Conservation (phyloP, 2,888 invertebrate species). For the Pterostichus madidus region DNA sequence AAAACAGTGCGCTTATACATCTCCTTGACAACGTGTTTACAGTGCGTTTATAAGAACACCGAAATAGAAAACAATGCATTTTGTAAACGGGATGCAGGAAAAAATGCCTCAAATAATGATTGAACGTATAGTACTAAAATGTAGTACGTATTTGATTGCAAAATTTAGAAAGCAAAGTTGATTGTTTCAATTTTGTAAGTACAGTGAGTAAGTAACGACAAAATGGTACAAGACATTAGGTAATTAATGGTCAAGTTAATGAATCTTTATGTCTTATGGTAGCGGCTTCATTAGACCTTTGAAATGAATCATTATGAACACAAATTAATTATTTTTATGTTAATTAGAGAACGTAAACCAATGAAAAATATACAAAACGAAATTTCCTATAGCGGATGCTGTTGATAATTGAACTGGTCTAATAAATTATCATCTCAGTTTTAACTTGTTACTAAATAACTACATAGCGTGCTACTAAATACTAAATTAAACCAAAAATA, state of each 20-base stretch:
- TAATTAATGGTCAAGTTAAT: constrained; percentile 49
- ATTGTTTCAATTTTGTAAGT: constrained; percentile 10
- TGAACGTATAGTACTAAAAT: too few relatives aligned
- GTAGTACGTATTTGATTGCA: not conserved
- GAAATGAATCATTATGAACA: constrained; percentile 59
- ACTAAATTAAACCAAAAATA: constrained; percentile 58
- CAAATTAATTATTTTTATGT: constrained; percentile 65
- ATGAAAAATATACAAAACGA: constrained; percentile 59
- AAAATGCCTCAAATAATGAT: too few relatives aligned
- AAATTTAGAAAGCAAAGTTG: not conserved
- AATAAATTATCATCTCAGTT: constrained; percentile 56
- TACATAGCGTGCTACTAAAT: constrained; percentile 53
- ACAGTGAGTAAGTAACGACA: constrained; percentile 9
- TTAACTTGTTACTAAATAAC: constrained; percentile 31
- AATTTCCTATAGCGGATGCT: constrained; percentile 61
- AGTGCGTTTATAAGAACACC: too few relatives aligned
- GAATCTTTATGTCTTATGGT: constrained; percentile 46
- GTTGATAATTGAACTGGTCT: constrained; percentile 45
- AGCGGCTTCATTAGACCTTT: constrained; percentile 57
- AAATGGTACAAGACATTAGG: constrained; percentile 30
- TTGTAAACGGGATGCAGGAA: too few relatives aligned
- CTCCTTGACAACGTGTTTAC: too few relatives aligned
- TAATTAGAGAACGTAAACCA: constrained; percentile 57
- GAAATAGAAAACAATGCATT: too few relatives aligned
- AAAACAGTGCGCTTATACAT: too few relatives aligned